Conservation (phyloP, 2,797 vertebrate species). For the Pangasius larnaudii region DNA sequence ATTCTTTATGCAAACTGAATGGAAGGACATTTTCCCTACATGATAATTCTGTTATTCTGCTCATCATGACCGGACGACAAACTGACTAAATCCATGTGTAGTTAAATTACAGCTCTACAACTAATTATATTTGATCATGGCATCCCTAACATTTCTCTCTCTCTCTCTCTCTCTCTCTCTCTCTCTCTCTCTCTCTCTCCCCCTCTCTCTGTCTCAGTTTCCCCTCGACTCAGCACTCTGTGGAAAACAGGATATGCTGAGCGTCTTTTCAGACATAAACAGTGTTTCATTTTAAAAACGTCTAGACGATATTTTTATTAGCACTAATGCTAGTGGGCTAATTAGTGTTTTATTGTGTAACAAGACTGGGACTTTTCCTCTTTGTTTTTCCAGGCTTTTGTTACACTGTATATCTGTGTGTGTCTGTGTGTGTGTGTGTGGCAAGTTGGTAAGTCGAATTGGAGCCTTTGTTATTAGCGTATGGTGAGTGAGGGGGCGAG, state of each 20-base stretch:
- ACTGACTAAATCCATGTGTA: not conserved
- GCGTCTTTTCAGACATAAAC: constrained; percentile 35
- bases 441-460: constrained; percentile 35
- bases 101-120: constrained; percentile 6
- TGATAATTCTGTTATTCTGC: not conserved
- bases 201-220: constrained; percentile 50
- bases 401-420: constrained; percentile 17
- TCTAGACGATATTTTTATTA: constrained; percentile 54
- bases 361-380: constrained; percentile 33
- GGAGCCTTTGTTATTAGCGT: constrained; percentile 37
- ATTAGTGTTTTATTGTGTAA: constrained; percentile 54
- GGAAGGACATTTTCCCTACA: not conserved
- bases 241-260: constrained; percentile 39
- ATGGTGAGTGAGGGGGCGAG: constrained; percentile 34
- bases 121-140: constrained; percentile 11
- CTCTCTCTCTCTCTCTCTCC: not conserved
- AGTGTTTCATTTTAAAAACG: constrained; percentile 39
- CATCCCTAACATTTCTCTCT: not conserved
- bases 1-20: not conserved
- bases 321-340: constrained; percentile 44
- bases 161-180: not conserved
- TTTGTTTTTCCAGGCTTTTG: constrained; percentile 49
- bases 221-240: constrained; percentile 61
- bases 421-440: constrained; percentile 45
- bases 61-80: not conserved